Percentiles rank a stretch among this genome's conserved stretches.
phyloP scores from a whole-genome alignment of 2,113 vertebrate species.

The Ardeotis arabs region DNA sequence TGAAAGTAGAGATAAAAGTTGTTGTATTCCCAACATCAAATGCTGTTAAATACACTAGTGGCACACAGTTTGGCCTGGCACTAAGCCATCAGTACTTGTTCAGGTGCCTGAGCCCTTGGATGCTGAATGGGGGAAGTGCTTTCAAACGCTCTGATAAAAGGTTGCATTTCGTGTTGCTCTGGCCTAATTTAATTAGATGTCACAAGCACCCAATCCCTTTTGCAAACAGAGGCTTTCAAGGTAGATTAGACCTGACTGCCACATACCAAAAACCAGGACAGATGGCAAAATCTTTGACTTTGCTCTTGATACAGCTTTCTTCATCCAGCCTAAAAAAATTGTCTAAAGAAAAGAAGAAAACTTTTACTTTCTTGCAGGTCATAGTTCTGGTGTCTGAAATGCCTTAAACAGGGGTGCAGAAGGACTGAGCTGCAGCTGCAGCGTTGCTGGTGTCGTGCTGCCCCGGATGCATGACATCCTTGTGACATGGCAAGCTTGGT shows the following conservation, averaged over 20 bases:
- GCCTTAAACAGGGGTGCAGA: not conserved
- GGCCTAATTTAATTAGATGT: not conserved
- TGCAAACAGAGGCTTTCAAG: not conserved
- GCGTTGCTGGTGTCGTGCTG: accelerated
- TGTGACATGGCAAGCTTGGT: not conserved
- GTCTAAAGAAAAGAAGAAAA: not conserved
- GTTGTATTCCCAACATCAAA: not conserved
- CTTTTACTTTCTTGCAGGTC: not conserved
- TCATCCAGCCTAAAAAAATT: not conserved
- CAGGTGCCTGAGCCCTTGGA: not conserved
- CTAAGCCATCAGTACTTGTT: not conserved
- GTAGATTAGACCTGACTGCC: not conserved
- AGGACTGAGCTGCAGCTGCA: not conserved
- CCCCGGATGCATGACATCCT: not conserved
- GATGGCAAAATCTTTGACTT: not conserved
- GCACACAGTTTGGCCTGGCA: not conserved
- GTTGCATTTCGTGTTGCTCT: not conserved
- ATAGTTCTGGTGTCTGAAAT: not conserved
- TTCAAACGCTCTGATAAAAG: not conserved
- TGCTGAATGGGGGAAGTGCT: not conserved
- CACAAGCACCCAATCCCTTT: not conserved
- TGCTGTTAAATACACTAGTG: not conserved
- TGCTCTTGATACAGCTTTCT: not conserved
- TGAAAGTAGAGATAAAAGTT: not conserved
- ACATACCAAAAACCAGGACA: not conserved